phyloP scores from a whole-genome alignment of 1,140 invertebrate species.

The Myzus persicae region DNA sequence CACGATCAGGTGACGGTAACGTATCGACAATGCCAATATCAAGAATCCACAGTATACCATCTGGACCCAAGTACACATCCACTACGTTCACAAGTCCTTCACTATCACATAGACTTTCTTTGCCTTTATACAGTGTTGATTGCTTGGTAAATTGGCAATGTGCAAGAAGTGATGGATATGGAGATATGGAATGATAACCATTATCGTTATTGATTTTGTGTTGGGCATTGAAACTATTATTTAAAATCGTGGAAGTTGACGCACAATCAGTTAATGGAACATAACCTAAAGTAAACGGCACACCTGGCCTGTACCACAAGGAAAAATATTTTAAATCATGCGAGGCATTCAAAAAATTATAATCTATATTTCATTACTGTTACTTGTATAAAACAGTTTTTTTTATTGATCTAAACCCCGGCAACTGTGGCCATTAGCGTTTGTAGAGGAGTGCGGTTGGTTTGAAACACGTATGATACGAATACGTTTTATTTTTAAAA shows the following conservation, averaged over 20 bases:
- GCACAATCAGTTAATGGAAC: not conserved
- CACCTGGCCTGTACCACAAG: not conserved
- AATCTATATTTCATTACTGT: not conserved
- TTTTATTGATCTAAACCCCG: too few relatives aligned
- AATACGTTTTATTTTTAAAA: too few relatives aligned
- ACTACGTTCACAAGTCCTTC: not conserved
- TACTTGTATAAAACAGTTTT: not conserved
- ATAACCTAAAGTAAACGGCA: slow-evolving; percentile 18
- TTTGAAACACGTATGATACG: too few relatives aligned
- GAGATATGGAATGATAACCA: not conserved
- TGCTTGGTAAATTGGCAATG: not conserved
- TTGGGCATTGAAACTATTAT: not conserved
- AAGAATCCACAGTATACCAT: not conserved
- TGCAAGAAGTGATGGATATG: not conserved
- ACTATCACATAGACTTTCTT: not conserved
- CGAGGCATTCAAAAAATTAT: not conserved
- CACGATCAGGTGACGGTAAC: not conserved
- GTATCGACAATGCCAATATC: not conserved
- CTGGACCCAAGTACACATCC: not conserved
- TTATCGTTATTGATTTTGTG: not conserved
- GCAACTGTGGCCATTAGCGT: too few relatives aligned
- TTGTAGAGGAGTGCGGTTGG: too few relatives aligned
- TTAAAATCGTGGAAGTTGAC: not conserved
- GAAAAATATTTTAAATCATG: not conserved
- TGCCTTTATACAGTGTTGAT: not conserved